These are phyloP conservation scores for Cygnus atratus DNA, from an alignment of 2,113 vertebrate species.

Conservation along the genomic window DNA sequence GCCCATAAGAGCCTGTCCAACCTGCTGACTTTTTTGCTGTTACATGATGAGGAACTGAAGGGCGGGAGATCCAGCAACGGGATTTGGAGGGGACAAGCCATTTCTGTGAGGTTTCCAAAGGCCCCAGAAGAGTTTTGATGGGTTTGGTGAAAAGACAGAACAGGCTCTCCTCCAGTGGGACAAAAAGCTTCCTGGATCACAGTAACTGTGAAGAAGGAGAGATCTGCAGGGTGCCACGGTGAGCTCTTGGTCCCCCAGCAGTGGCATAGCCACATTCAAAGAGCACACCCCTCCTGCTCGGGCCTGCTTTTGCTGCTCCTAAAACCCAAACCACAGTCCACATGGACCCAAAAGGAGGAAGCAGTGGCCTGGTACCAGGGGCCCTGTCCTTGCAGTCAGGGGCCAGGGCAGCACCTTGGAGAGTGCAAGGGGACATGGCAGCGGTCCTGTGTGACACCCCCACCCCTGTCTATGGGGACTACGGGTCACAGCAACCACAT, in stretches of 20 bases:
- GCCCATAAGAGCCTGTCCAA: not conserved
- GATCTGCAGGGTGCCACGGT: not conserved
- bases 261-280: not conserved
- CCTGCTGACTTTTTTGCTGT: not conserved
- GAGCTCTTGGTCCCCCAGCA: not conserved
- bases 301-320: not conserved
- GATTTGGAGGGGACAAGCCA: not conserved
- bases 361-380: not conserved
- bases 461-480: not conserved
- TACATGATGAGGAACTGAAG: not conserved
- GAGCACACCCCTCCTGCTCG: not conserved
- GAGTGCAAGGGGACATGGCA: not conserved
- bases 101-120: not conserved
- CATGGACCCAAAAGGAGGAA: not conserved
- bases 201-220: not conserved
- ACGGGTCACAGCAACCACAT: not conserved
- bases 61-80: not conserved
- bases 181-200: not conserved
- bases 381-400: not conserved
- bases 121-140: not conserved
- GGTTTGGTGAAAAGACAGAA: not conserved
- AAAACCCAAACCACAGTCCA: not conserved
- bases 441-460: fast-evolving
- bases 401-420: not conserved
- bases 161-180: not conserved